A percentile compares a stretch with the other conserved stretches of the same genome.
phyloP scores from a whole-genome alignment of 1,140 invertebrate species.

The Coenobita brevimanus region DNA sequence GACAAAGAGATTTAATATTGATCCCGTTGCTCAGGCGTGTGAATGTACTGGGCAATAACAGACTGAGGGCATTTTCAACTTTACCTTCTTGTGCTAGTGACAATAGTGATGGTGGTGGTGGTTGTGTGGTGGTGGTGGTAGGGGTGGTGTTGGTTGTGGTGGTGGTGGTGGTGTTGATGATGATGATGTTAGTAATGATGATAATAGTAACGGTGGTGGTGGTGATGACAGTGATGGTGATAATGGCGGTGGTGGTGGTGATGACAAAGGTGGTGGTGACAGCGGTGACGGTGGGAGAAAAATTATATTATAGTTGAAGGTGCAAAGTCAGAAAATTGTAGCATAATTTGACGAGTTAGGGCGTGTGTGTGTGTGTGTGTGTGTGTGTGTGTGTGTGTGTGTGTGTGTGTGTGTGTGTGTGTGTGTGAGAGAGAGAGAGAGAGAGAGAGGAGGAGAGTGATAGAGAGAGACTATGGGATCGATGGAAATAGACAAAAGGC shows the following conservation, averaged over 20 bases:
- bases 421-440: neutral
- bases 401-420: conserved; percentile 1
- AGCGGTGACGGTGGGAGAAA: neutral
- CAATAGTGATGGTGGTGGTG: too few relatives aligned
- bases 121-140: too few relatives aligned
- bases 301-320: neutral
- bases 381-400: neutral
- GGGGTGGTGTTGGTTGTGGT: too few relatives aligned
- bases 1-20: too few relatives aligned
- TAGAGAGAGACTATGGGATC: neutral
- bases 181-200: too few relatives aligned
- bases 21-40: too few relatives aligned
- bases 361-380: neutral
- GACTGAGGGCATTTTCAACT: too few relatives aligned
- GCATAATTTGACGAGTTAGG: neutral
- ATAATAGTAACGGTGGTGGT: conserved; percentile 2
- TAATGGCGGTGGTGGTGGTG: neutral
- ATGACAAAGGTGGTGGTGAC: too few relatives aligned
- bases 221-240: neutral
- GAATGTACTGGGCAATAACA: too few relatives aligned
- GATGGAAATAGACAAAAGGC: neutral
- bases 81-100: too few relatives aligned
- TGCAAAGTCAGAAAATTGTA: neutral
- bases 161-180: too few relatives aligned
- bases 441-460: neutral